These are phyloP conservation scores for Notolabrus celidotus DNA, from an alignment of 2,797 vertebrate species.

Conservation along the genomic window DNA sequence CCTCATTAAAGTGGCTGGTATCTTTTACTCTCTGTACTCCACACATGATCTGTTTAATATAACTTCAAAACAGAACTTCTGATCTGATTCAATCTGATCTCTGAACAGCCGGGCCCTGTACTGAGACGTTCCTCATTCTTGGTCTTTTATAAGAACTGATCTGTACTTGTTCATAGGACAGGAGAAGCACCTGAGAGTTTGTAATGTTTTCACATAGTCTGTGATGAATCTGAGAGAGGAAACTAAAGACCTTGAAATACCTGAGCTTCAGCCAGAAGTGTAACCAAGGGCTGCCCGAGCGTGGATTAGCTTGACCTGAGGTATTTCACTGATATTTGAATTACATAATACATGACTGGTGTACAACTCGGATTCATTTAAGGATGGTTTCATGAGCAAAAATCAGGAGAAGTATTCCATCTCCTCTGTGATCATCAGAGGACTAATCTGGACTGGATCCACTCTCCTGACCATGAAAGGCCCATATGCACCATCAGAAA, in stretches of 20 bases:
- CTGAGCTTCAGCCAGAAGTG: conserved; percentile 40
- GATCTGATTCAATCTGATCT: too few species aligned
- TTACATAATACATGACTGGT: conserved; percentile 34
- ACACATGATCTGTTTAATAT: too few species aligned
- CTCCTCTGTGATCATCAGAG: background rate
- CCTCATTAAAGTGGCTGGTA: too few species aligned
- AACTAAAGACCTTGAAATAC: conserved; percentile 53
- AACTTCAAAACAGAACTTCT: too few species aligned
- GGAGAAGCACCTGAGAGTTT: background rate
- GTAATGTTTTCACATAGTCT: conserved; percentile 11
- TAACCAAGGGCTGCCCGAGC: conserved; percentile 33
- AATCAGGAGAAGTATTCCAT: background rate
- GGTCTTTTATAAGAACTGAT: too few species aligned
- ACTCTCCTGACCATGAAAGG: background rate
- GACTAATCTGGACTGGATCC: background rate
- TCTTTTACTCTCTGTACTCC: too few species aligned
- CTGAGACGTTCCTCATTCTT: too few species aligned
- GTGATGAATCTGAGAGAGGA: conserved; percentile 30
- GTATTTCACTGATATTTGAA: conserved; percentile 11
- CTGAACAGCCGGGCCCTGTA: too few species aligned
- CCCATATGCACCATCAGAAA: background rate
- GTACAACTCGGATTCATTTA: conserved; percentile 10
- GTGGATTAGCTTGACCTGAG: conserved; percentile 15
- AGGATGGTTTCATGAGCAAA: background rate
- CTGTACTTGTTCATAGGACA: too few species aligned